phyloP scores from a whole-genome alignment of 2,797 vertebrate genomes.

The Coilia nasus region DNA sequence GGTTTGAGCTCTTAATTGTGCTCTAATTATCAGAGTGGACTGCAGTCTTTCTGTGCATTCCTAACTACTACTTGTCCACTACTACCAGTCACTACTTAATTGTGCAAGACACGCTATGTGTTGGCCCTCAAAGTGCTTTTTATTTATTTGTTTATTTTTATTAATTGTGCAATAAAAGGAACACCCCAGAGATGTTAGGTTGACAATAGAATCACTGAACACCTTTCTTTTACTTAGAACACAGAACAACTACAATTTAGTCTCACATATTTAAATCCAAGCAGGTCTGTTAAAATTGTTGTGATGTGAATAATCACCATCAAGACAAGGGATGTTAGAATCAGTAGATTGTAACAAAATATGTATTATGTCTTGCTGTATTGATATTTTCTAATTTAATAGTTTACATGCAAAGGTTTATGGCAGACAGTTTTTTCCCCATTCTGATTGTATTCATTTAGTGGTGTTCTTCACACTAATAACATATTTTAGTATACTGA shows the following conservation, averaged over 20 bases:
- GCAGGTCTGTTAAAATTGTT: background rate
- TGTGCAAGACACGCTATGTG: background rate
- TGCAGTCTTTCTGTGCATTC: conserved; percentile 39
- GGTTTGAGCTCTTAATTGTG: background rate
- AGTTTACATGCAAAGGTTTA: no score
- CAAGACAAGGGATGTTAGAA: no score
- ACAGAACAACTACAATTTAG: background rate
- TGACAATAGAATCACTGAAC: background rate
- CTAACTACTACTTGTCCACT: no score
- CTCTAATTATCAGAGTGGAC: background rate
- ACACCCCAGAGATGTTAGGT: background rate
- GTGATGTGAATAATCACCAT: no score
- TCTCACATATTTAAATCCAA: background rate
- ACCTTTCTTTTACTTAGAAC: background rate
- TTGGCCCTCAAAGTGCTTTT: background rate
- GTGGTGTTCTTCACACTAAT: no score
- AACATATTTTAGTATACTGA: no score
- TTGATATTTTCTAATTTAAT: no score
- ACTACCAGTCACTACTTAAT: background rate
- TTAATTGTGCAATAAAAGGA: background rate
- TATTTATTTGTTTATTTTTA: background rate
- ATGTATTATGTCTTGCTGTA: no score
- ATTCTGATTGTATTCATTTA: no score
- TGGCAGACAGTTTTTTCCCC: no score
- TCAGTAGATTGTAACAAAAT: no score